phyloP scores from a whole-genome alignment of 2,888 invertebrate genomes.

The Andrena bucephala region DNA sequence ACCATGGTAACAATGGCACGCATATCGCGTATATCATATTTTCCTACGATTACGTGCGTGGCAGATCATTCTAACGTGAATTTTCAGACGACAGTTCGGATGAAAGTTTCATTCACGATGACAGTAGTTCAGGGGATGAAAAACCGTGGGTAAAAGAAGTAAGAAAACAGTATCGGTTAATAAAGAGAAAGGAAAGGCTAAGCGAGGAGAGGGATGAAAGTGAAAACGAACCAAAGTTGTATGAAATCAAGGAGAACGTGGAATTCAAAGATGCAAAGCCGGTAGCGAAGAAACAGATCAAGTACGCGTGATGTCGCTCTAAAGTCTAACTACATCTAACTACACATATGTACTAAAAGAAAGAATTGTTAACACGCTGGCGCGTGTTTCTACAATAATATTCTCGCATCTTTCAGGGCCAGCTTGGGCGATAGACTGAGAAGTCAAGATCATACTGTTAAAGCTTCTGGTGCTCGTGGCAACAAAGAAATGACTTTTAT shows the following conservation, averaged over 20 bases:
- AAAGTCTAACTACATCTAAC: too few relatives aligned
- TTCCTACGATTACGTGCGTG: not conserved
- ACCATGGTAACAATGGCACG: constrained; percentile 22
- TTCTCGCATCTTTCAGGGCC: constrained; percentile 84
- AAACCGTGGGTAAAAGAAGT: constrained; percentile 92
- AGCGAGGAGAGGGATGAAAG: constrained; percentile 82
- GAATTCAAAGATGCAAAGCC: constrained; percentile 86
- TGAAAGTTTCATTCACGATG: constrained; percentile 80
- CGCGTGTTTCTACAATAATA: not conserved
- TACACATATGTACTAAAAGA: not conserved
- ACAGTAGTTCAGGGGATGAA: constrained; percentile 92
- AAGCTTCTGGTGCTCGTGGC: constrained; percentile 88
- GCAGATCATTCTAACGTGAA: not conserved
- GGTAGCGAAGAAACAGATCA: constrained; percentile 85
- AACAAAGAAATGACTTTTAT: constrained; percentile 93
- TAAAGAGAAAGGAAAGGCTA: constrained; percentile 66
- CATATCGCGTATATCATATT: not conserved
- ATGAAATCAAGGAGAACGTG: constrained; percentile 87
- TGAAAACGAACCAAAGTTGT: constrained; percentile 86
- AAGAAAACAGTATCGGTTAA: constrained; percentile 88
- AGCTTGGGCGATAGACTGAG: constrained; percentile 91
- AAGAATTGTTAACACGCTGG: not conserved
- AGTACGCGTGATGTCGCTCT: constrained; percentile 80
- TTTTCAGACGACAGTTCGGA: constrained; percentile 77
- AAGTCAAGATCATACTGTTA: constrained; percentile 86